Evolutionary conservation across 2,888 invertebrate genomes (phyloP), one percentile per base, ranked within the genome.

Genomic region (Drosophila mettleri): DNA sequence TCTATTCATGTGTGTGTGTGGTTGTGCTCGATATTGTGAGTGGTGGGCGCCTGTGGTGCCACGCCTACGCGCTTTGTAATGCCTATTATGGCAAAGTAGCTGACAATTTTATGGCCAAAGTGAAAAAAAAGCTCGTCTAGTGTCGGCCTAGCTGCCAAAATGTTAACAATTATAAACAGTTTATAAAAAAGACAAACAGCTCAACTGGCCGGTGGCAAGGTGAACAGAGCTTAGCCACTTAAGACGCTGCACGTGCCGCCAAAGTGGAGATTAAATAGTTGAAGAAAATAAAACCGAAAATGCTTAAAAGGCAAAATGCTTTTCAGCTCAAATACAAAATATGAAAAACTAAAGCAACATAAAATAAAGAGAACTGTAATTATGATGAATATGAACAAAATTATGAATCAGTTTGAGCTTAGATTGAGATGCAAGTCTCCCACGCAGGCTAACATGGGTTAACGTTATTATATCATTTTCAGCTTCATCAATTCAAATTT

Each of bases 21-120:
- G 41, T 46, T 36, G 27, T 45, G 45, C 45, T 52, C 38, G 48
- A 36, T 55, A 34, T 46, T 60, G 34, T 52, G 45, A 38, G 63
- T 57, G 16, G 67, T 67, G 45, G 76, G 70, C 41, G 60, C 48
- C 45, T 31, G 52, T 49, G 22, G 22, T 58, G 74, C 74, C 66
- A 71, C 74, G 74, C 78, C 73, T 29, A 77, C 78, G 53, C 60
- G 39, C 24, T 31, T 49, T 60, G 57, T 34, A 49, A 59, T 54
- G 81, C 81, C 87, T 53, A 48, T 70, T 70, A 71, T 63, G 77
- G 65, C 63, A 59, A 84, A 84, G 64, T 68, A 69, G 80, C 81
- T 74, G 64, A 66, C 75, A 78, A 60, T 73, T 73, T 73, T 64
- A 64, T 61, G 43, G 51, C 49, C 34, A 53, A 46, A 38, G 34